These are phyloP conservation scores for Misgurnus anguillicaudatus DNA, from an alignment of 2,113 vertebrate genomes.

Conservation along the genomic window DNA sequence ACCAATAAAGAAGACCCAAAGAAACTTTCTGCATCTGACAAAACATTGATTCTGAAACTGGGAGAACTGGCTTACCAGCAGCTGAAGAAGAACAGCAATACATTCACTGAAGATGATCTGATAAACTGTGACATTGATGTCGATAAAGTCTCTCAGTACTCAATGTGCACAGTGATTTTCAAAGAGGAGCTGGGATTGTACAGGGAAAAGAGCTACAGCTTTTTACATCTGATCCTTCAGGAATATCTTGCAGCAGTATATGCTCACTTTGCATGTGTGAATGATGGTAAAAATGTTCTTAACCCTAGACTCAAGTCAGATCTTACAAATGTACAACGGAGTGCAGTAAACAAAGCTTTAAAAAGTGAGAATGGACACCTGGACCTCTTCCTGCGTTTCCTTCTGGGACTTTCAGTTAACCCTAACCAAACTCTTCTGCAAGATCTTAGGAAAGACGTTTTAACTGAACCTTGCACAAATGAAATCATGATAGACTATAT, in stretches of 20 bases:
- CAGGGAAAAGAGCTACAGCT: conserved; percentile 34
- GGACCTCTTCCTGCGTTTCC: conserved; percentile 3
- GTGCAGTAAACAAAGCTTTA: neutral
- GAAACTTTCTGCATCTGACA: conserved; percentile 11
- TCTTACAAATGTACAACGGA: neutral
- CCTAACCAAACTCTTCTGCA: neutral
- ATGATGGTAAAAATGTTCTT: neutral
- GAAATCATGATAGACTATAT: neutral
- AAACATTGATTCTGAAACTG: conserved; percentile 22
- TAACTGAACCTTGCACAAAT: neutral
- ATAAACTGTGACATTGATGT: conserved; percentile 14
- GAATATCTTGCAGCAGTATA: conserved; percentile 49
- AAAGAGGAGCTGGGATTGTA: conserved; percentile 28
- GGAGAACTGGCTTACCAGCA: conserved; percentile 42
- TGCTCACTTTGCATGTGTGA: conserved; percentile 37
- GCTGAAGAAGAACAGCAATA: neutral
- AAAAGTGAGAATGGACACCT: conserved; percentile 5
- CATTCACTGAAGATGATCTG: conserved; percentile 43
- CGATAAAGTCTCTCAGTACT: neutral
- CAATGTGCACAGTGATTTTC: conserved; percentile 31
- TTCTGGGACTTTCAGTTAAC: conserved; percentile 18
- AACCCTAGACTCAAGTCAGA: neutral
- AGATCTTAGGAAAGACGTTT: neutral
- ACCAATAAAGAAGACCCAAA: neutral
- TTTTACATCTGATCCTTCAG: conserved; percentile 49